These are phyloP conservation scores for Pogonophryne albipinna DNA, from an alignment of 2,797 vertebrate genomes.

Conservation along the genomic window DNA sequence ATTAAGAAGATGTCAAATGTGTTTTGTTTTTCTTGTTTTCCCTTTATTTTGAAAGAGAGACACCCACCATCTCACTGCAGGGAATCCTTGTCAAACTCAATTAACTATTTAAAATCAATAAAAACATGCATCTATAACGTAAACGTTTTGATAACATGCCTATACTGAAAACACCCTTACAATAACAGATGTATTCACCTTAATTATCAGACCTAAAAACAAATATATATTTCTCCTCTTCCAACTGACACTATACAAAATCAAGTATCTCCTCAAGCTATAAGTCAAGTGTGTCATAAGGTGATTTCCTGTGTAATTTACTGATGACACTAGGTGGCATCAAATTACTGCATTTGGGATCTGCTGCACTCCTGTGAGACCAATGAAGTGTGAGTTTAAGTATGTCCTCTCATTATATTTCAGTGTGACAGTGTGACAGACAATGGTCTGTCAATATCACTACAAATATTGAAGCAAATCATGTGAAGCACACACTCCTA, in stretches of 20 bases:
- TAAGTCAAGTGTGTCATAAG: neutral
- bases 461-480: neutral
- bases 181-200: neutral
- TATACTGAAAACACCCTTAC: neutral
- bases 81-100: neutral
- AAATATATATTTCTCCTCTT: neutral
- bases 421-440: neutral
- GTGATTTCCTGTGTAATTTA: slow-evolving; percentile 40
- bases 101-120: neutral
- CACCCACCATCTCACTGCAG: too few relatives aligned
- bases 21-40: neutral
- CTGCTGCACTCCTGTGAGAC: neutral
- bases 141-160: too few relatives aligned
- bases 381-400: slow-evolving; percentile 1
- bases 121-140: neutral
- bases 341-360: slow-evolving; percentile 58
- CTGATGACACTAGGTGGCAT: slow-evolving; percentile 79
- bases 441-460: neutral
- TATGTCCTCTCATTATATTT: neutral
- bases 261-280: neutral
- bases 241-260: too few relatives aligned
- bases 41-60: too few relatives aligned
- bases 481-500: neutral
- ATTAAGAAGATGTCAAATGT: neutral
- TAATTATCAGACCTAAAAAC: neutral